Evolutionary conservation across 2,113 vertebrate species (phyloP).

Genomic region (Haliaeetus leucogaster): DNA sequence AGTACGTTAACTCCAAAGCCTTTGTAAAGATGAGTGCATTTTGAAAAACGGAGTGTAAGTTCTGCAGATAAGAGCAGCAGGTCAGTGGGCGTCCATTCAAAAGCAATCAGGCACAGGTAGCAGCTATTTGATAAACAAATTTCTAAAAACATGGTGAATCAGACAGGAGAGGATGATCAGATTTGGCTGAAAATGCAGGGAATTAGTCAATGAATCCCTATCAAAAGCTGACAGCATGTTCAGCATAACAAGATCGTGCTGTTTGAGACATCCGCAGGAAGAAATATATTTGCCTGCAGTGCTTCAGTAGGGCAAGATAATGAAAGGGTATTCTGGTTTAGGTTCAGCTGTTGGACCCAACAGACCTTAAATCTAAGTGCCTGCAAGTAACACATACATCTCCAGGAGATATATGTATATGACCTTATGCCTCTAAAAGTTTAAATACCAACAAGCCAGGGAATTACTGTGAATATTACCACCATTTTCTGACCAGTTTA

Average conservation of each 20-base stretch:
- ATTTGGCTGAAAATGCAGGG: not conserved
- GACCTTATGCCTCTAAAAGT: not conserved
- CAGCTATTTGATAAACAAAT: not conserved
- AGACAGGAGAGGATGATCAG: not conserved
- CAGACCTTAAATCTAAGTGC: not conserved
- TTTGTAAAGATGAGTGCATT: not conserved
- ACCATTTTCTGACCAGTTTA: not conserved
- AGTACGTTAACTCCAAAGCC: not conserved
- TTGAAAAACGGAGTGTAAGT: not conserved
- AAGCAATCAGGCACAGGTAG: not conserved
- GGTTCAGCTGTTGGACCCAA: not conserved
- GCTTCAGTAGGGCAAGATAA: not conserved
- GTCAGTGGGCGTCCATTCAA: not conserved
- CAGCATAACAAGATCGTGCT: not conserved
- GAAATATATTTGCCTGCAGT: not conserved
- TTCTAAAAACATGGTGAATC: not conserved
- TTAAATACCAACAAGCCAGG: not conserved
- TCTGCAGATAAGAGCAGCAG: not conserved
- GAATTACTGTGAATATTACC: not conserved
- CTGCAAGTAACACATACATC: not conserved
- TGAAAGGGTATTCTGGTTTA: not conserved
- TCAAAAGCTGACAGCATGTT: not conserved
- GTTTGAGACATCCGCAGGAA: not conserved
- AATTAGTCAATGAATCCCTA: not conserved
- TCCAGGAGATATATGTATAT: not conserved